Evolutionary conservation across 2,888 invertebrate genomes (phyloP).

Genomic region (Morpho deidamia): DNA sequence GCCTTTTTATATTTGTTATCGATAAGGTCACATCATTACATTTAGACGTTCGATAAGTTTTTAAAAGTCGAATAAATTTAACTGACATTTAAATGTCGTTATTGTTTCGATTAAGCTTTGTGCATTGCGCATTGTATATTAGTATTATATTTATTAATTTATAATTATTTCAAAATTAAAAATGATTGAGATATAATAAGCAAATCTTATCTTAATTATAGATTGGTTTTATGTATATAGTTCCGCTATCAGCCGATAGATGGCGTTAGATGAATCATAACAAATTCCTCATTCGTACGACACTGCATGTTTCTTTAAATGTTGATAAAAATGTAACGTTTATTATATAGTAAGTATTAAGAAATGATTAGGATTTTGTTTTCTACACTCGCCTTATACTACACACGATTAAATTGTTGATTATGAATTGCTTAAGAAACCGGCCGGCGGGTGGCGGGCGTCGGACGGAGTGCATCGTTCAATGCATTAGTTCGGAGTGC

Average conservation of each 20-base stretch:
- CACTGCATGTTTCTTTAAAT: too few relatives aligned
- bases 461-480: constrained; percentile 20
- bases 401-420: too few relatives aligned
- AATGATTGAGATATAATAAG: too few relatives aligned
- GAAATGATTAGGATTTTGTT: too few relatives aligned
- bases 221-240: constrained; percentile 19
- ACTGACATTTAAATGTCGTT: not conserved
- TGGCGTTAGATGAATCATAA: constrained; percentile 47
- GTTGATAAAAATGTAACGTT: too few relatives aligned
- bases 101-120: constrained; percentile 3
- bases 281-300: constrained; percentile 13
- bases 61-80: constrained; percentile 5
- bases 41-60: constrained; percentile 5
- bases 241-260: constrained; percentile 61
- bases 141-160: too few relatives aligned
- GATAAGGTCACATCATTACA: constrained; percentile 11
- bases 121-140: not conserved
- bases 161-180: too few relatives aligned
- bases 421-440: not conserved
- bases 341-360: too few relatives aligned
- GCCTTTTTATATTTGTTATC: constrained; percentile 13
- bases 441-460: not conserved
- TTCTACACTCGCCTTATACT: too few relatives aligned
- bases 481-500: constrained; percentile 24
- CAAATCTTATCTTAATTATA: too few relatives aligned